A percentile compares a stretch with the other conserved stretches of the same genome.
Conservation (phyloP, 2,113 vertebrate species). For the Egretta garzetta region DNA sequence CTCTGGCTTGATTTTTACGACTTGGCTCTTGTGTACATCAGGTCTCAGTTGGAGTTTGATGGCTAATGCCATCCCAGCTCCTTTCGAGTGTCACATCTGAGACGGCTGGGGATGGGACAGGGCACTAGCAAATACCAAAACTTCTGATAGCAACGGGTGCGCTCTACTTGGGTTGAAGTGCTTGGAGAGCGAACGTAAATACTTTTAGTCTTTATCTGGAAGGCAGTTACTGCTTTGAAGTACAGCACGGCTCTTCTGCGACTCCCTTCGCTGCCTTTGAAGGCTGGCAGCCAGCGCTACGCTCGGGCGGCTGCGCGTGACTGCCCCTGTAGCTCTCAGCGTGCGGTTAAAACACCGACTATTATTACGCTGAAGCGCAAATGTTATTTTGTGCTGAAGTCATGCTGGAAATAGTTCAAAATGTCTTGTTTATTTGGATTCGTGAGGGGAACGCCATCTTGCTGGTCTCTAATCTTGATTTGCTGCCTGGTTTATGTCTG, state of each 20-base stretch:
- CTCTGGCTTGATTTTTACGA: neutral
- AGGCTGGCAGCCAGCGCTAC: neutral
- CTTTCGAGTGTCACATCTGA: neutral
- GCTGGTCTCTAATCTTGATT: neutral
- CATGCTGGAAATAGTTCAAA: neutral
- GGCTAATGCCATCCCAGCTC: neutral
- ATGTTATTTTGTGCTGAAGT: slow-evolving; percentile 1
- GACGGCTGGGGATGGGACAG: neutral
- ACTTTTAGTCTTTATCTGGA: neutral
- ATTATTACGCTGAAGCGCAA: neutral
- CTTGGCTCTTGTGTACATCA: fast-evolving
- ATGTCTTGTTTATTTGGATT: neutral
- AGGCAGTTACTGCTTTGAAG: neutral
- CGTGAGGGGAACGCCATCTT: neutral
- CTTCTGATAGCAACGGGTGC: fast-evolving
- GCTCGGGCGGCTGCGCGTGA: neutral
- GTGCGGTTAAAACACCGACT: neutral
- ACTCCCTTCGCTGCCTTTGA: neutral
- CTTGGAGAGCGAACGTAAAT: neutral
- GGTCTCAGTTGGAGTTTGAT: neutral
- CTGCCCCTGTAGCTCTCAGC: neutral
- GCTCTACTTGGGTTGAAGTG: neutral
- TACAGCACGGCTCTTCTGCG: neutral
- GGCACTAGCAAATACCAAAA: neutral
- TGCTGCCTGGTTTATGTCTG: neutral